These are phyloP conservation scores for Volucella inflata DNA, from an alignment of 2,888 invertebrate species.

Conservation along the genomic window DNA sequence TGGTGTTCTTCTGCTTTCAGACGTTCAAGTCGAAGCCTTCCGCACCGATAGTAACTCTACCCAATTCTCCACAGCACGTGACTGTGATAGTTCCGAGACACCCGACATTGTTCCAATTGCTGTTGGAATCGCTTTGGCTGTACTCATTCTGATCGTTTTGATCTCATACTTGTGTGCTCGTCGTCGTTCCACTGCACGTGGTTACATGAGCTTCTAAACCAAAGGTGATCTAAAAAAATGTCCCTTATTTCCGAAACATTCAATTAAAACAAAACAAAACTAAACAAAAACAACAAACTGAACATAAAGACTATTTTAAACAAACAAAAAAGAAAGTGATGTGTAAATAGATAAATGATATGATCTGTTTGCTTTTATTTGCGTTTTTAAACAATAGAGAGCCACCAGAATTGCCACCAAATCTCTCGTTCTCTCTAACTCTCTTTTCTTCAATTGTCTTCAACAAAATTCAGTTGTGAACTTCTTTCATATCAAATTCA, in stretches of 20 bases:
- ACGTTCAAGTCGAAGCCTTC: conserved; percentile 91
- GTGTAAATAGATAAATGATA: conserved; percentile 58
- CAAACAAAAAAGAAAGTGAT: conserved; percentile 35
- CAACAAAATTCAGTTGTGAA: not conserved
- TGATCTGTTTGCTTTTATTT: conserved; percentile 18
- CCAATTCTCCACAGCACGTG: conserved; percentile 88
- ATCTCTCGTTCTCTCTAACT: not conserved
- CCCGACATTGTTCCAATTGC: conserved; percentile 98
- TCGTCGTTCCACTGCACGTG: conserved; percentile 91
- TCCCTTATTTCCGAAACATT: conserved; percentile 47
- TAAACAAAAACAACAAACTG: not conserved
- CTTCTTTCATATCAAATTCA: conserved; percentile 14
- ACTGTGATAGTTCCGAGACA: conserved; percentile 89
- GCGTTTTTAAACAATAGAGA: not conserved
- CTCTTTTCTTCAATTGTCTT: conserved; percentile 7
- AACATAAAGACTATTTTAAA: conserved; percentile 50
- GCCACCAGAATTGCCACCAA: not conserved
- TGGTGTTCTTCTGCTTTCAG: conserved; percentile 86
- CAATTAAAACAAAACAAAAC: conserved; percentile 50
- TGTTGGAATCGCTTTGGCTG: conserved; percentile 96
- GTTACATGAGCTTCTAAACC: conserved; percentile 93
- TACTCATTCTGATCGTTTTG: conserved; percentile 94
- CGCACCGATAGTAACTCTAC: conserved; percentile 83
- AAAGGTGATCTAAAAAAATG: conserved; percentile 16
- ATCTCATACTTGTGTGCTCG: conserved; percentile 97